Conservation (phyloP, 2,888 invertebrate species). For the Agriopis marginaria region DNA sequence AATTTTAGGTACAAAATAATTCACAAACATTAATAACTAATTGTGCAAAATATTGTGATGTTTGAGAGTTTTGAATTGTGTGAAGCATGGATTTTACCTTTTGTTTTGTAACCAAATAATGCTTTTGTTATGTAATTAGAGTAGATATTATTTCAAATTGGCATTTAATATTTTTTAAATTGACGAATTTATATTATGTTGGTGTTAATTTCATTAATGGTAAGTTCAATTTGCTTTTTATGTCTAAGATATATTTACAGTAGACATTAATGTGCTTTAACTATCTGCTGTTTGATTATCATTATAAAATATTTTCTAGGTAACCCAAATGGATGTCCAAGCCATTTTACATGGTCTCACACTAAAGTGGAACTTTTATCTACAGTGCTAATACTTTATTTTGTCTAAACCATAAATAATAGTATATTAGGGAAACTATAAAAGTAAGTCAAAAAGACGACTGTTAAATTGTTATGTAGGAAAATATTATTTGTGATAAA, state of each 20-base stretch:
- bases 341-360: constrained; percentile 72
- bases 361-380: constrained; percentile 72
- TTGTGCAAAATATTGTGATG: constrained; percentile 46
- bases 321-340: constrained; percentile 85
- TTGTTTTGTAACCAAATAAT: constrained; percentile 46
- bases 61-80: constrained; percentile 42
- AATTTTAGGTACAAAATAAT: constrained; percentile 49
- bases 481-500: constrained; percentile 80
- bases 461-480: constrained; percentile 74
- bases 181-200: constrained; percentile 73
- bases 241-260: constrained; percentile 49
- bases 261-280: constrained; percentile 39
- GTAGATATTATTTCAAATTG: constrained; percentile 44
- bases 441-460: constrained; percentile 74
- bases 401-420: constrained; percentile 58
- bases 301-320: constrained; percentile 81
- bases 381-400: constrained; percentile 62
- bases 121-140: constrained; percentile 41
- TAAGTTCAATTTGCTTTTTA: constrained; percentile 68
- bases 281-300: constrained; percentile 68
- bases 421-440: constrained; percentile 49
- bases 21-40: constrained; percentile 33
- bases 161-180: constrained; percentile 49
- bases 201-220: constrained; percentile 77
- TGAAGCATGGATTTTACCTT: constrained; percentile 45